Evolutionary conservation across 2,797 vertebrate species (phyloP), one percentile per base, ranked within the genome.

Genomic region (Diplodus puntazzo): DNA sequence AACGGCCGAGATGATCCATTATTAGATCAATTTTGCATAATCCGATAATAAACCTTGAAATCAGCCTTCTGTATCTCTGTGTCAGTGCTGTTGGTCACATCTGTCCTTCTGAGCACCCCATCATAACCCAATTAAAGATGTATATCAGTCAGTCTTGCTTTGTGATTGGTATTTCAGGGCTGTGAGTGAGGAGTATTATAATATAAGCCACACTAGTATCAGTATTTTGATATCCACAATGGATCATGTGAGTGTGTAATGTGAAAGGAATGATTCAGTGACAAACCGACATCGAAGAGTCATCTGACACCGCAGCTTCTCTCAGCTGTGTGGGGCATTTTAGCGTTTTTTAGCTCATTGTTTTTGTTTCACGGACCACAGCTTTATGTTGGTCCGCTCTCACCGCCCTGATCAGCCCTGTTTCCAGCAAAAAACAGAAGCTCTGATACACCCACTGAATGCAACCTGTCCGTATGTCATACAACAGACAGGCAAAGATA

Each of bases 51-150:
- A 76, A 75, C 61, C 62, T 60, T 45, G 2, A 69, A 80, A 75
- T 67, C 74, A 66, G 27, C 58, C 61, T 8, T 73, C 60, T 61
- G 62, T 54, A 30, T 81, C 62, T 72, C 39, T 11, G 55, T 67
- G 72, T 67, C 58, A 3, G 70, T 11, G 54, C 84, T 23, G 11
- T 48, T 6, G 73, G 79, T 12, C 76, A 64, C 75, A 73, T 84
- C 76, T 80, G 74, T 74, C 77, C 30, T 3, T 20, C 53, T 48
- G 43, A 79, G 72, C 8, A 64, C 43, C 79, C 80, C 76, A 81
- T 86, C 66, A 69, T 10, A 70, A 75, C 63, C 39, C 57, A 64
- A 72, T 82, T 80, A 87, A 72, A 74, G 78, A 84, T 69, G 53
- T 69, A 59, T 66, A 77, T 78, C 59, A 73, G 53, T 42, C 42